These are phyloP conservation scores for Chorisops tibialis DNA, from an alignment of 2,888 invertebrate species.

Conservation along the genomic window DNA sequence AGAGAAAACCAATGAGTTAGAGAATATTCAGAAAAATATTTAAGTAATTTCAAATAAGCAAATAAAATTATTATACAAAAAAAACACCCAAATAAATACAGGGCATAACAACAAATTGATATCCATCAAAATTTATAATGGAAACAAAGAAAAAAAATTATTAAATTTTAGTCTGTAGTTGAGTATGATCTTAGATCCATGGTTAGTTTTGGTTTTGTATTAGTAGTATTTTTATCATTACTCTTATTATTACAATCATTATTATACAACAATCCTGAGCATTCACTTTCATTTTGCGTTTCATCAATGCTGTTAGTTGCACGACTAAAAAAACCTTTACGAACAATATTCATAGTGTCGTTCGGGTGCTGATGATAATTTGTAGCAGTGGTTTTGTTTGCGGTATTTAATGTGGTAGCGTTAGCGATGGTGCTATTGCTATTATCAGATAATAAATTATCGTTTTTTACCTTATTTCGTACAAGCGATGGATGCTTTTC, in stretches of 20 bases:
- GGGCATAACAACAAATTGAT: no score
- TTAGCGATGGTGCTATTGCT: constrained; percentile 25
- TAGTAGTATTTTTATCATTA: constrained; percentile 19
- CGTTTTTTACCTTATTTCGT: constrained; percentile 51
- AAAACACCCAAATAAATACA: no score
- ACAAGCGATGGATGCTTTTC: constrained; percentile 48
- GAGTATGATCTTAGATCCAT: constrained; percentile 42
- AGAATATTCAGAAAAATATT: no score
- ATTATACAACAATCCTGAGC: constrained; percentile 19
- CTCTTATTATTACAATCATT: constrained; percentile 36
- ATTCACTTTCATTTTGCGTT: constrained; percentile 20
- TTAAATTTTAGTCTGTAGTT: constrained; percentile 43
- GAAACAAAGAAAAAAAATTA: no score
- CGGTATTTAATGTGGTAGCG: constrained; percentile 25
- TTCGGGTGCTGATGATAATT: constrained; percentile 27
- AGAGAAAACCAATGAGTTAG: no score
- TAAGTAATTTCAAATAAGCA: no score
- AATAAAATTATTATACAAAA: no score
- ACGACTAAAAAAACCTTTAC: constrained; percentile 44
- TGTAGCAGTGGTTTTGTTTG: constrained; percentile 25
- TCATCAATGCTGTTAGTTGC: constrained; percentile 44
- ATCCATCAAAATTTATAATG: no score
- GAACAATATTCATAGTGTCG: constrained; percentile 39
- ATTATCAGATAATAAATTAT: constrained; percentile 11
- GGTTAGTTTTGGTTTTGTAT: constrained; percentile 34